Evolutionary conservation across 2,797 vertebrate species (phyloP), one percentile per base, ranked within the genome.

Genomic region (Bucorvus abyssinicus): DNA sequence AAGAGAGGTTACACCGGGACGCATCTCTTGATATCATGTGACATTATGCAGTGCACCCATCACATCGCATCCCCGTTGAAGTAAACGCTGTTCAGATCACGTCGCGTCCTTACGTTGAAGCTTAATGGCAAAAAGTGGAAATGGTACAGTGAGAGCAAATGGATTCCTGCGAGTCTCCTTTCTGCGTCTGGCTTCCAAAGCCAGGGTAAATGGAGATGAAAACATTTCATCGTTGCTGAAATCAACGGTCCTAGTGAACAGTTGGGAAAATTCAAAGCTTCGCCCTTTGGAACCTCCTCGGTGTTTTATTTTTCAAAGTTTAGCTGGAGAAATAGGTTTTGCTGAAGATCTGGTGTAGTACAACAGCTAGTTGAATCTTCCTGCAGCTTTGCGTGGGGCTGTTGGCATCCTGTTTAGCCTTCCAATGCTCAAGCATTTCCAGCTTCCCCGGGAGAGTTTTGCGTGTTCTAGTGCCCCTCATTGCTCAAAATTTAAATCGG

Each of bases 41-140:
- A 88, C 93, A 90, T 94, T 95, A 89, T 77, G 94, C 76, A 75
- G 63, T 75, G 78, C 93, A 91, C 60, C 90, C 91, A 91, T 97
- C 96, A 94, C 30, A 24, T 86, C 85, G 83, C 87, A 97, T 96
- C 94, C 90, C 53, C 92, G 15, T 14, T 86, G 83, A 86, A 71
- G 56, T 68, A 76, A 94, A 87, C 12, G 19, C 60, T 80, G 50
- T 4, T 77, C 88, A 34, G 50, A 42, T 89, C 87, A 8, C 65
- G 70, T 29, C 55, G 79, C 68, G 77, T 47, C 83, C 52, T 93
- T 56, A 49, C 77, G 74, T 91, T 91, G 95, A 94, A 95, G 69
- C 75, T 76, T 90, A 90, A 92, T 83, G 69, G 29, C 55, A 67
- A 59, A 93, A 36, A 55, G 52, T 50, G 38, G 64, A 21, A 90